phyloP scores from a whole-genome alignment of 2,797 vertebrate species.

The Apogon talboti region DNA sequence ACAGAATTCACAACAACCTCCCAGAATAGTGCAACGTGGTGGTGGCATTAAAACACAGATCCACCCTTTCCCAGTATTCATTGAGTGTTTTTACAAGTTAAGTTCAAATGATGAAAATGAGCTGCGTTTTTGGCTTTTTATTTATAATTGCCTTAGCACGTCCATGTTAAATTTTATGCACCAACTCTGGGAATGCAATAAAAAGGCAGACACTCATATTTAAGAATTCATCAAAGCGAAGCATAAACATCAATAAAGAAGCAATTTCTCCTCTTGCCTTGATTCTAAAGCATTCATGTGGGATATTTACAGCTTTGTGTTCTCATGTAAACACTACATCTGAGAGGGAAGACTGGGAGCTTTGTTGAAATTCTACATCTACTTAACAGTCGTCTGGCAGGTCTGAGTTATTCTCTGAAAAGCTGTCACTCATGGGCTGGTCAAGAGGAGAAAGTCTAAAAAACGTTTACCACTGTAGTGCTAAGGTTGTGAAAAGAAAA shows the following conservation, averaged over 20 bases:
- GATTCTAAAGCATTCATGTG: slow-evolving; percentile 73
- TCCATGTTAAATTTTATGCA: slow-evolving; percentile 30
- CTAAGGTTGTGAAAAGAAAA: slow-evolving; percentile 73
- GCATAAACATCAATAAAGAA: slow-evolving; percentile 36
- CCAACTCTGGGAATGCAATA: slow-evolving; percentile 47
- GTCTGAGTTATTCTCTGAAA: slow-evolving; percentile 25
- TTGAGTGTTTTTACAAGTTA: slow-evolving; percentile 67
- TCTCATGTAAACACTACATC: slow-evolving; percentile 79
- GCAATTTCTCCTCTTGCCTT: slow-evolving; percentile 25
- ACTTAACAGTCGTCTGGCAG: slow-evolving; percentile 57
- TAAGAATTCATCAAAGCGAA: slow-evolving; percentile 61
- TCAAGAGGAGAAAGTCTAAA: slow-evolving; percentile 56
- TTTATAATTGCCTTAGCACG: slow-evolving; percentile 38
- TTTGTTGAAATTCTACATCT: slow-evolving; percentile 79
- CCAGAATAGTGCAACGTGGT: slow-evolving; percentile 78
- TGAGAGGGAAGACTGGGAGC: slow-evolving; percentile 62
- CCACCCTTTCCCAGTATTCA: slow-evolving; percentile 77
- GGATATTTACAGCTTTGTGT: slow-evolving; percentile 76
- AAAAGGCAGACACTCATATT: slow-evolving; percentile 47
- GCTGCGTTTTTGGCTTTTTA: slow-evolving; percentile 37
- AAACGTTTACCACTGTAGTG: slow-evolving; percentile 66
- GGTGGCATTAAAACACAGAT: slow-evolving; percentile 69
- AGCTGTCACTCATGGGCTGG: slow-evolving; percentile 44
- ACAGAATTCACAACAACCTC: slow-evolving; percentile 81
- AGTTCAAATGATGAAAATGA: slow-evolving; percentile 67